phyloP scores from a whole-genome alignment of 2,888 invertebrate species.

The Trissolcus japonicus region DNA sequence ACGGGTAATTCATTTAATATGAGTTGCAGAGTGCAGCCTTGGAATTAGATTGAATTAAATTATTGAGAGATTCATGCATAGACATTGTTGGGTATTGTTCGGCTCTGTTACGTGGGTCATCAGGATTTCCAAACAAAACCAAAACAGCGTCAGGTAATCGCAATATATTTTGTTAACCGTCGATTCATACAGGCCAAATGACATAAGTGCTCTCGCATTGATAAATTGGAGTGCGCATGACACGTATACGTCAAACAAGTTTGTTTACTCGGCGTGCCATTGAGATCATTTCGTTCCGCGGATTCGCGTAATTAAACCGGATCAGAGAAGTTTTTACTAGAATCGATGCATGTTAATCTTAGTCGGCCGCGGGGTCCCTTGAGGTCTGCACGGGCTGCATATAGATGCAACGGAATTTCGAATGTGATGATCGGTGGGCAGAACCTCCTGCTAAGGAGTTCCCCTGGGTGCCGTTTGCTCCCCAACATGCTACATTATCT shows the following conservation, averaged over 20 bases:
- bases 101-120: slow-evolving; percentile 11
- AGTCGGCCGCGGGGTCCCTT: slow-evolving; percentile 52
- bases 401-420: slow-evolving; percentile 59
- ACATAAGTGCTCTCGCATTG: not conserved
- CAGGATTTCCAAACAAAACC: no score
- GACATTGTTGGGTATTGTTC: slow-evolving; percentile 34
- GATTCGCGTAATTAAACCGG: slow-evolving; percentile 36
- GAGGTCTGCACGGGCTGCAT: slow-evolving; percentile 41
- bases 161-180: no score
- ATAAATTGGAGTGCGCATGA: slow-evolving; percentile 1
- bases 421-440: slow-evolving; percentile 60
- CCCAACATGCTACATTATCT: slow-evolving; percentile 56
- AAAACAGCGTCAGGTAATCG: no score
- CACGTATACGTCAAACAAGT: slow-evolving; percentile 12
- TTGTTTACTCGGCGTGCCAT: slow-evolving; percentile 10
- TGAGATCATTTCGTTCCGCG: slow-evolving; percentile 11
- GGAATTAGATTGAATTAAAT: slow-evolving; percentile 33
- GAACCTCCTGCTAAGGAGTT: slow-evolving; percentile 64
- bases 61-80: slow-evolving; percentile 38
- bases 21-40: slow-evolving; percentile 22
- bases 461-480: slow-evolving; percentile 63
- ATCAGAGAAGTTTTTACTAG: slow-evolving; percentile 28
- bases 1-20: slow-evolving; percentile 16
- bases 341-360: slow-evolving; percentile 56
- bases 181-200: not conserved